phyloP scores from a whole-genome alignment of 2,888 invertebrate genomes.

The Dicycla oo region DNA sequence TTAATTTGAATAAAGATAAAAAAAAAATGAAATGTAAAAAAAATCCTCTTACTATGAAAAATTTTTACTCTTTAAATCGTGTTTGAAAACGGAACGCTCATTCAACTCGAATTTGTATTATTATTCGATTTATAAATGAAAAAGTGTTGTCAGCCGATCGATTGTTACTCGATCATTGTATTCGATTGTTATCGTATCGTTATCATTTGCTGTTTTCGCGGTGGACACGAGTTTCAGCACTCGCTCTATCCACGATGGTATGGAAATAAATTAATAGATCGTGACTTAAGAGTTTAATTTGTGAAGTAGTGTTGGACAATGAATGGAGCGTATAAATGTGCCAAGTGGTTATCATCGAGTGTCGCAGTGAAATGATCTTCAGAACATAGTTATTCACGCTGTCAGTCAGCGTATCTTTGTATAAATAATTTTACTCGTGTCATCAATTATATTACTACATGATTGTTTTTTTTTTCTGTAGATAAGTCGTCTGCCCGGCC shows the following conservation, averaged over 20 bases:
- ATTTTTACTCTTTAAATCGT: conserved; percentile 38
- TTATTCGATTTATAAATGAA: conserved; percentile 55
- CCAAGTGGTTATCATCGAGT: conserved; percentile 65
- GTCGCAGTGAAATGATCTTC: conserved; percentile 61
- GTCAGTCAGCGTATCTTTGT: conserved; percentile 69
- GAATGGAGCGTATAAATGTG: conserved; percentile 68
- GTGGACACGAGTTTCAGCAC: conserved; percentile 40
- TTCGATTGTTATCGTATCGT: conserved; percentile 53
- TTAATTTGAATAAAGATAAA: conserved; percentile 44
- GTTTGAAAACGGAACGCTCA: conserved; percentile 61
- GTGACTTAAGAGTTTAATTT: conserved; percentile 68
- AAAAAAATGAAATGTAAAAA: conserved; percentile 55
- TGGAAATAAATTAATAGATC: conserved; percentile 58
- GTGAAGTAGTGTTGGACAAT: conserved; percentile 67
- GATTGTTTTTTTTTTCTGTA: conserved; percentile 72
- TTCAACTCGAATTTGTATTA: conserved; percentile 64
- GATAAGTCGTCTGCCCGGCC: conserved; percentile 72
- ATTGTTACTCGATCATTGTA: conserved; percentile 36
- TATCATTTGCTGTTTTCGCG: conserved; percentile 36
- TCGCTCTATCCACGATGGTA: conserved; percentile 52
- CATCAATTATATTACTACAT: conserved; percentile 69
- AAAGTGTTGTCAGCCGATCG: conserved; percentile 52
- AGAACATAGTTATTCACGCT: conserved; percentile 66
- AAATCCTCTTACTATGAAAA: conserved; percentile 49
- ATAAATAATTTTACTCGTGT: conserved; percentile 74